phyloP scores from a whole-genome alignment of 2,888 invertebrate species.

The Drosophila leonis region DNA sequence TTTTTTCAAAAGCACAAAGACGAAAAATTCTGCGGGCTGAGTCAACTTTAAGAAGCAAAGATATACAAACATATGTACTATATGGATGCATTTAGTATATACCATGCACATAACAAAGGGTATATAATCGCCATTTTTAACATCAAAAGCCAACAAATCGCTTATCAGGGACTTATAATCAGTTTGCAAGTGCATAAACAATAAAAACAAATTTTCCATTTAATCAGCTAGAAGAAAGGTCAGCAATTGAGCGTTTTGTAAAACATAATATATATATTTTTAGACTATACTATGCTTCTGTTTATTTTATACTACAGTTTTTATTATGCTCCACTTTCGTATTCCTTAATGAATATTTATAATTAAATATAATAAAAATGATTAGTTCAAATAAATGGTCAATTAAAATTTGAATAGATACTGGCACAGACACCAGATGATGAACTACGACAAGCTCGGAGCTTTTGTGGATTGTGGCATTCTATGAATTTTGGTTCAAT shows the following conservation, averaged over 20 bases:
- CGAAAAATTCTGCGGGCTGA: slow-evolving; percentile 13
- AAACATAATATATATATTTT: neutral
- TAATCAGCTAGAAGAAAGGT: slow-evolving; percentile 36
- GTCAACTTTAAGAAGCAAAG: slow-evolving; percentile 31
- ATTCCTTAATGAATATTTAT: slow-evolving; percentile 23
- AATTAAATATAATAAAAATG: slow-evolving; percentile 33
- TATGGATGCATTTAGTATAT: neutral
- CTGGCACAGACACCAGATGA: slow-evolving; percentile 30
- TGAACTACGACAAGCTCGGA: slow-evolving; percentile 24
- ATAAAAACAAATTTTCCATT: slow-evolving; percentile 22
- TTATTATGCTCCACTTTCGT: neutral
- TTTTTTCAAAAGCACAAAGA: slow-evolving; percentile 31
- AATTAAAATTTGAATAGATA: slow-evolving; percentile 41
- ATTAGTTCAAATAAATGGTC: slow-evolving; percentile 33
- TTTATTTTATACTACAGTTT: neutral
- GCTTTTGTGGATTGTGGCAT: slow-evolving; percentile 21
- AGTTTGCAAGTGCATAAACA: slow-evolving; percentile 28
- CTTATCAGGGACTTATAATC: slow-evolving; percentile 67
- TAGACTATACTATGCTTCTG: neutral
- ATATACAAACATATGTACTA: neutral
- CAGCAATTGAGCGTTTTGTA: slow-evolving; percentile 17
- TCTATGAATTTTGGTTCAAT: slow-evolving; percentile 57
- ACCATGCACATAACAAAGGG: slow-evolving; percentile 7
- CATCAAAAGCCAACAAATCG: slow-evolving; percentile 10
- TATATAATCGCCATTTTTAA: slow-evolving; percentile 16